Evolutionary conservation across 2,797 vertebrate species (phyloP), one percentile per base, ranked within the genome.

Genomic region (Xiphophorus birchmanni): DNA sequence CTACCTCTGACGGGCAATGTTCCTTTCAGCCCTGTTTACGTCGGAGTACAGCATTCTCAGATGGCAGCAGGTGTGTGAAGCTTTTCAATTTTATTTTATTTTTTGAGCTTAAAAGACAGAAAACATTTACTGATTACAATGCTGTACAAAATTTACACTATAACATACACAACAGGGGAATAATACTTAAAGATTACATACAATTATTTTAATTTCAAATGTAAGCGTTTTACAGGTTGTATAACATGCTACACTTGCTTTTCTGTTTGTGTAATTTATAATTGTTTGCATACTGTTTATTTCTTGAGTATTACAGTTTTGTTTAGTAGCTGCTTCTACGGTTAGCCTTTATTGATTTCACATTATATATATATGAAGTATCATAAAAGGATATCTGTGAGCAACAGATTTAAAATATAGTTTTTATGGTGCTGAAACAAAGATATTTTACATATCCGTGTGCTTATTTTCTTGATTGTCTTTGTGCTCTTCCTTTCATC

Each of bases 111-210:
- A 63, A 76, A 86, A 82, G 72, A 75, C 80, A 82, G 76, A 74
- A 82, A 88, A 85, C 40, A 80, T 56, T 82, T 72, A 86, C 54
- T 78, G 63, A 74, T 85, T 80, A 42, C 32, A 78, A 82, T 87
- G n/a, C 78, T 85, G 69, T 86, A 83, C 71, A 89, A 44, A 80
- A 78, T 83, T 72, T 82, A 73, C 54, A 82, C 67, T 82, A 79
- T 18, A 78, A 74, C 44, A 84, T 35, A 26, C 42, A 83, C 45
- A 81, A 73, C 10, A 45, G 60, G 47, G 50, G 65, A 86, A 83
- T 88, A 86, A 85, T 79, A 80, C 82, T n/a, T 78, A 23, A 82
- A 32, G 47, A 74, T 75, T 35, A 71, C 35, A 42, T 37, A 50
- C 42, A 76, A 32, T 21, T 50, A 56, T 63, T 63, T 45, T 47